phyloP scores from a whole-genome alignment of 1,140 invertebrate genomes.

The Reticulitermes speratus region DNA sequence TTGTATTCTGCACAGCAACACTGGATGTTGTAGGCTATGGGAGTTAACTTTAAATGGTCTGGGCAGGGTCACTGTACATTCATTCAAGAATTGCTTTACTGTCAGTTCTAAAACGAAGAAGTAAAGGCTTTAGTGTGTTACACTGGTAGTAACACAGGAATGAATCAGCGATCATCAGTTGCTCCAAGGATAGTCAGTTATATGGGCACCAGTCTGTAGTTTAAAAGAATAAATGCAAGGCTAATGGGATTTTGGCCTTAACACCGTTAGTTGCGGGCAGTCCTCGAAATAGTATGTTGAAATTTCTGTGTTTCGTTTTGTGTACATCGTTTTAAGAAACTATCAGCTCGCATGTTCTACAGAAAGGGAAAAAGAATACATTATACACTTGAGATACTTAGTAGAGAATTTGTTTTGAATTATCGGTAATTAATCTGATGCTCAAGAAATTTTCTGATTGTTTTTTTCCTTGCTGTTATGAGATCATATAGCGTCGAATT shows the following conservation, averaged over 20 bases:
- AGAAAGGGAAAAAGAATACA: not conserved
- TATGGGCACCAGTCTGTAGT: not conserved
- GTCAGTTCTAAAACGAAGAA: not conserved
- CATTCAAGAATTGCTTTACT: not conserved
- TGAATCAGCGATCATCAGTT: not conserved
- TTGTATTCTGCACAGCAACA: not conserved
- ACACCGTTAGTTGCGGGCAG: not conserved
- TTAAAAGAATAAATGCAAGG: not conserved
- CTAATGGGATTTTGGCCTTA: not conserved
- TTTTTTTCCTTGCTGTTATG: too few relatives aligned
- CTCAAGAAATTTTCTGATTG: too few relatives aligned
- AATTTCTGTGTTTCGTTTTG: not conserved
- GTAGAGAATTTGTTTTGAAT: too few relatives aligned
- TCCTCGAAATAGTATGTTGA: not conserved
- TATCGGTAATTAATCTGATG: too few relatives aligned
- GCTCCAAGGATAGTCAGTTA: not conserved
- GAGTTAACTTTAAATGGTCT: not conserved
- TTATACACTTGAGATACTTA: too few relatives aligned
- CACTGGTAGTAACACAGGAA: not conserved
- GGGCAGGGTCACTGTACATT: constrained; percentile 1
- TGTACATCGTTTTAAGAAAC: not conserved
- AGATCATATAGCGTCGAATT: too few relatives aligned
- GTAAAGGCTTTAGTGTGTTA: not conserved
- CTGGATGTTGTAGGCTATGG: not conserved
- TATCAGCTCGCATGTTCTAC: not conserved